Percentiles rank a stretch among this genome's conserved stretches.
phyloP scores from a whole-genome alignment of 2,797 vertebrate species.

The Bufotes viridis region DNA sequence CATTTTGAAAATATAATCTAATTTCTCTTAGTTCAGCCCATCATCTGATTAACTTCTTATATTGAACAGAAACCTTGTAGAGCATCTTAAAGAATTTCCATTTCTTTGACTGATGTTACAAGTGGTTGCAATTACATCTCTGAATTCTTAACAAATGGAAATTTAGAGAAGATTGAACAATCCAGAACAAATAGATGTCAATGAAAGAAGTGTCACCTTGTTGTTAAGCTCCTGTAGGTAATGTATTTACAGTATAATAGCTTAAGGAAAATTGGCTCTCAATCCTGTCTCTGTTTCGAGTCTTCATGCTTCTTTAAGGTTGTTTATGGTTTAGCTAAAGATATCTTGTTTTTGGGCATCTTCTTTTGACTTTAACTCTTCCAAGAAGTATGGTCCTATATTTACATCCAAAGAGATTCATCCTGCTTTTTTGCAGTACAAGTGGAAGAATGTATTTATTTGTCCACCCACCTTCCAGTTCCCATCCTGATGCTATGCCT shows the following conservation, averaged over 20 bases:
- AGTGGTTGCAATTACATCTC: not conserved
- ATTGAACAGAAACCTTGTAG: not conserved
- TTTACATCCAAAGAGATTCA: too few species aligned
- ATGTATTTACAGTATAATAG: not conserved
- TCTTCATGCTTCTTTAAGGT: too few species aligned
- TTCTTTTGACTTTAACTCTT: too few species aligned
- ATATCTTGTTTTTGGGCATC: too few species aligned
- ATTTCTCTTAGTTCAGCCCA: conserved; percentile 68
- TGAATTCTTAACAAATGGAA: not conserved
- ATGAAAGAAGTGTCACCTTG: not conserved
- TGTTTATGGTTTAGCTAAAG: too few species aligned
- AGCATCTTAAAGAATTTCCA: not conserved
- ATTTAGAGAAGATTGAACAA: not conserved
- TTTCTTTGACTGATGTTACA: not conserved
- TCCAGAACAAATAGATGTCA: not conserved
- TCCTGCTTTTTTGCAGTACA: too few species aligned
- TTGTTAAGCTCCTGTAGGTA: not conserved
- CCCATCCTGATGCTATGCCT: not conserved
- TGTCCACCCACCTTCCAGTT: not conserved
- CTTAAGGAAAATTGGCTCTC: not conserved
- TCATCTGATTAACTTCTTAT: conserved; percentile 52
- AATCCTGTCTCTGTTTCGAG: too few species aligned
- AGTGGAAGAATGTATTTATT: too few species aligned
- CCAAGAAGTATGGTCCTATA: too few species aligned
- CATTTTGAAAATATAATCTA: conserved; percentile 17